Conservation (phyloP, 2,888 invertebrate genomes). For the Vannuccia rotundouncinata region DNA sequence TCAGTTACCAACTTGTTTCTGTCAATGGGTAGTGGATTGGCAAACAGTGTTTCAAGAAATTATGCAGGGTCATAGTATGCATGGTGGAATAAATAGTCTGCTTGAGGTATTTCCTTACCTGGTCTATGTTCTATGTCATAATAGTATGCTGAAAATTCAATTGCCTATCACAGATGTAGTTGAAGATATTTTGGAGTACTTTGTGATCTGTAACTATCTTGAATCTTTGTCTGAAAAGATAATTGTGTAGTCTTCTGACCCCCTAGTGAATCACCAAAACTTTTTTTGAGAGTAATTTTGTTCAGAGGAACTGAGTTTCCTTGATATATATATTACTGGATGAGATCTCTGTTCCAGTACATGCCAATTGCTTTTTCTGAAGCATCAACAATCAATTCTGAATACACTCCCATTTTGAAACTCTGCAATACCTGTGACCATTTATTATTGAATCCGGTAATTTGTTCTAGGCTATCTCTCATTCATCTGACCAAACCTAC, state of each 20-base stretch:
- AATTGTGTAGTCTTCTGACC: not conserved
- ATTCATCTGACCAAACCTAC: not conserved
- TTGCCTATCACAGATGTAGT: not conserved
- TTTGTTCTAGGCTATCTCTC: not conserved
- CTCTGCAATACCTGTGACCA: not conserved
- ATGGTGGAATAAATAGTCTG: not conserved
- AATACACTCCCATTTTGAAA: not conserved
- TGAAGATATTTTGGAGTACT: not conserved
- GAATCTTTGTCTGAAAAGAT: not conserved
- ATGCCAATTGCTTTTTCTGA: not conserved
- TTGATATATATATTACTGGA: not conserved
- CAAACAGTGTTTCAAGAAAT: not conserved
- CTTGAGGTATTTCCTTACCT: not conserved
- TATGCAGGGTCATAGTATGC: not conserved
- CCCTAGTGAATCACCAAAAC: not conserved
- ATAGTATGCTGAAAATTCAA: not conserved
- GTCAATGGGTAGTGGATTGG: not conserved
- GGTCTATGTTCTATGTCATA: not conserved
- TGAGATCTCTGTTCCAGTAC: not conserved
- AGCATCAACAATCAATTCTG: not conserved
- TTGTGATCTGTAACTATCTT: not conserved
- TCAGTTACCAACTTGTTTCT: not conserved
- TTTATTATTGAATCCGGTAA: not conserved
- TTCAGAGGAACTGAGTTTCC: not conserved
- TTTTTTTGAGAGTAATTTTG: not conserved